phyloP scores from a whole-genome alignment of 2,888 invertebrate species.

The Brassicogethes aeneus region DNA sequence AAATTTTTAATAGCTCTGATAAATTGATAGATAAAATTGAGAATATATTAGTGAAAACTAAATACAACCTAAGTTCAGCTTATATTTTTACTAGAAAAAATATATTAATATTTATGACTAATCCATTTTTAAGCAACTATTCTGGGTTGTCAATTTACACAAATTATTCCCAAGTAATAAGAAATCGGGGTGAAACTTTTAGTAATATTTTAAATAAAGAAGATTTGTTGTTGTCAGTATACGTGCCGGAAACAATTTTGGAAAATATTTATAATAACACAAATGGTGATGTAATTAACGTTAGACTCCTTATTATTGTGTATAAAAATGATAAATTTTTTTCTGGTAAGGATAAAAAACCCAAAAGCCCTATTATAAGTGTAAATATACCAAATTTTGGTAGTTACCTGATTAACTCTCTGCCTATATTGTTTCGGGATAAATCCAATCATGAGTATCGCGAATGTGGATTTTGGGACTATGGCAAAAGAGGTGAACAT shows the following conservation, averaged over 20 bases:
- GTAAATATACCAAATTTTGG: conserved; percentile 50
- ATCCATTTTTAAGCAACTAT: conserved; percentile 44
- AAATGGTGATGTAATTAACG: conserved; percentile 12
- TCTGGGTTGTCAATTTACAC: conserved; percentile 44
- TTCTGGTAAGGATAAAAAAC: conserved; percentile 17
- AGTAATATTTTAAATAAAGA: conserved; percentile 24
- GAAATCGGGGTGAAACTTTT: conserved; percentile 39
- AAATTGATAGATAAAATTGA: conserved; percentile 52
- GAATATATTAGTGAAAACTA: conserved; percentile 43
- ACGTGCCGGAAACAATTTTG: conserved; percentile 27
- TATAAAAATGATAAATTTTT: conserved; percentile 33
- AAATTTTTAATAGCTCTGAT: conserved; percentile 53
- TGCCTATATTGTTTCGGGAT: conserved; percentile 49
- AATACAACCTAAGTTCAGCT: conserved; percentile 15
- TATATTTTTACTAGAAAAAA: conserved; percentile 28
- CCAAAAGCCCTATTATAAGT: conserved; percentile 44
- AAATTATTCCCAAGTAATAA: background rate
- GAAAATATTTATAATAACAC: conserved; percentile 16
- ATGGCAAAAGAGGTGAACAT: conserved; percentile 30
- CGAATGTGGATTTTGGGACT: conserved; percentile 50
- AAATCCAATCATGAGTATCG: conserved; percentile 29
- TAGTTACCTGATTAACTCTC: conserved; percentile 45
- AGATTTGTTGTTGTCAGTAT: conserved; percentile 28
- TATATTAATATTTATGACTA: conserved; percentile 45
- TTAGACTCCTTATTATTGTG: conserved; percentile 26